Base-by-base conservation (phyloP, 2,797 vertebrate species). In the Hippoglossus hippoglossus region DNA sequence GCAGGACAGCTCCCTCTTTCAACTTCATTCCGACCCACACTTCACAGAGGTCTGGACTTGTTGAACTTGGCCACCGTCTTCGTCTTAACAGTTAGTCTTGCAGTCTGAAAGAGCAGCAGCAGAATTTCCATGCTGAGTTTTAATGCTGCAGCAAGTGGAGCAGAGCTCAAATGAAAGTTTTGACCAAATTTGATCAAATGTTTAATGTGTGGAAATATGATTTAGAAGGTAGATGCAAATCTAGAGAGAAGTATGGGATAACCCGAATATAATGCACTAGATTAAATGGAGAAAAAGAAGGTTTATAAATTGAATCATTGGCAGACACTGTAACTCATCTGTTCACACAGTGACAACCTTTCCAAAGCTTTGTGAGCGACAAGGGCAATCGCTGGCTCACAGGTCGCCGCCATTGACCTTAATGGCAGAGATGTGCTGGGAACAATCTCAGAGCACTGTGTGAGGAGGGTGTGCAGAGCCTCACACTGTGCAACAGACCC, bases 351-450 rank as follows among this genome's bases (percentile, higher is more conserved):
- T 13, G 21, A 57, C 3, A 63, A 19, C 44, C 57, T 68, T 81
- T 61, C 25, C 13, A 61, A 44, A 47, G 52, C 24, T 63, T 24
- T 22, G 18, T 34, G 15, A 10, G 18, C 53, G 59, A 50, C 31
- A 24, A 46, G 69, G 13, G 59, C 1, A 0, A 56, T 46, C 25
- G 3, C 0, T 83, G 51, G 64, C 65, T 73, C 64, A 63, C 46
- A 21, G 75, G 80, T 81, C 75, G 76, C 19, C 61, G 41, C 64
- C 75, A 51, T 57, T 82, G 79, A 74, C 78, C 79, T 67, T 61
- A 64, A 71, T 59, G 71, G 51, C n/a, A 22, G 57, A 71, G 47
- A 26, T 78, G 75, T 70, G 67, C 34, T 55, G 51, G 49, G 49
- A 16, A 80, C 67, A 79, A 76, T 85, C 61, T 86, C 16, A 24